A percentile compares a stretch with the other conserved stretches of the same genome.
Evolutionary conservation across 2,113 vertebrate genomes (phyloP).

Genomic region (Calypte anna): DNA sequence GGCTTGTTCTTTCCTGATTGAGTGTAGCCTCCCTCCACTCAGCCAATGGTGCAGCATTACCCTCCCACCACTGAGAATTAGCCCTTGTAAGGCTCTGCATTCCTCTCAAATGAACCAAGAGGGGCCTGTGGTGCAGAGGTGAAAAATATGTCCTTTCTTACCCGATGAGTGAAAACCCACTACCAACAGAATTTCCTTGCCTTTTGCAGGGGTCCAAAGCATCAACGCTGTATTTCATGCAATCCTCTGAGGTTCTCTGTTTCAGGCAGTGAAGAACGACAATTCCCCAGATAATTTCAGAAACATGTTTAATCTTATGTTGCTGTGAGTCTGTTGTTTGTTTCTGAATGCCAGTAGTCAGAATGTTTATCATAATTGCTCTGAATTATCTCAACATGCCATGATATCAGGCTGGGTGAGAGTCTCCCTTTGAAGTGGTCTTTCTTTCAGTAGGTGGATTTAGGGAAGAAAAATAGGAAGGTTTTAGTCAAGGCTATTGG

Average conservation of each 20-base stretch:
- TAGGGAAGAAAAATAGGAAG: neutral
- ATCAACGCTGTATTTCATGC: neutral
- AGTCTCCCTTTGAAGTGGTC: conserved; percentile 23
- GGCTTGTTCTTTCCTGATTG: neutral
- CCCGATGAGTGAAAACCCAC: neutral
- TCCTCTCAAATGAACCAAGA: neutral
- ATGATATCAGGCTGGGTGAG: neutral
- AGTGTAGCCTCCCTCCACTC: neutral
- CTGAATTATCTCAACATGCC: conserved; percentile 38
- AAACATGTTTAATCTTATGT: conserved; percentile 40
- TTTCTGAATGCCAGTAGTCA: conserved; percentile 26
- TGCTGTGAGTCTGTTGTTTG: neutral
- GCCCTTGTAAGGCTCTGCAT: neutral
- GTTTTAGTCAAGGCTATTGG: neutral
- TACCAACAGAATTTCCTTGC: neutral
- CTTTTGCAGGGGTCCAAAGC: neutral
- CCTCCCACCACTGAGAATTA: neutral
- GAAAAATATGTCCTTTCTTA: neutral
- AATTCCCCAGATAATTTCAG: neutral
- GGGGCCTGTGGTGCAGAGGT: neutral
- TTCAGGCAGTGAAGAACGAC: neutral
- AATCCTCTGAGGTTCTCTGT: neutral
- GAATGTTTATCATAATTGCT: conserved; percentile 39
- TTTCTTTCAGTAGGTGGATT: conserved; percentile 12
- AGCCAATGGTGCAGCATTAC: neutral